Conservation (phyloP, 2,797 vertebrate species). For the Distichodus sexfasciatus region DNA sequence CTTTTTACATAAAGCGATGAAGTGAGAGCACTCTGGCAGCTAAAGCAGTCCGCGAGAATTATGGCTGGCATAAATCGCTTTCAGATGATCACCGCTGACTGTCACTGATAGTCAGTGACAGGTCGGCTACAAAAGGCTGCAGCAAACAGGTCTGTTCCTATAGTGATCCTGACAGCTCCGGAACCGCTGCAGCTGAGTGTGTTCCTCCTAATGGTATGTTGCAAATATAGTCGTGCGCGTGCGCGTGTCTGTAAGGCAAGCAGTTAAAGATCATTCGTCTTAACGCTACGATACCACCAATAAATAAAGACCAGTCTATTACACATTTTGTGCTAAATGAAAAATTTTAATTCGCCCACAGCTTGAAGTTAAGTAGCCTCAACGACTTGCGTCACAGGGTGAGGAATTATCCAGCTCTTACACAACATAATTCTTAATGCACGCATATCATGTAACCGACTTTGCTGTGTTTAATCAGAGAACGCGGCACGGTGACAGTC, state of each 20-base stretch:
- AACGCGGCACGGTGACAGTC: neutral
- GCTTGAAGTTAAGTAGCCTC: too few species aligned
- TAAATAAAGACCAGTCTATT: too few species aligned
- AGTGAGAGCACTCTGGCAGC: too few species aligned
- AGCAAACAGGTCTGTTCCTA: slow-evolving; percentile 17
- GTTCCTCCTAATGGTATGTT: neutral
- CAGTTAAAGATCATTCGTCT: too few species aligned
- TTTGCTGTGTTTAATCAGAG: neutral
- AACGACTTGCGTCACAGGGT: too few species aligned
- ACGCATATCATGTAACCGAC: neutral
- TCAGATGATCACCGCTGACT: neutral
- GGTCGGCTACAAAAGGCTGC: neutral
- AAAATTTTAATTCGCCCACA: too few species aligned
- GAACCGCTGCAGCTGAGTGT: neutral
- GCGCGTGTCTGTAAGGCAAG: too few species aligned
- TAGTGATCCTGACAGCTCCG: neutral
- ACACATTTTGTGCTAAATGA: too few species aligned
- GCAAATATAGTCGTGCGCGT: too few species aligned
- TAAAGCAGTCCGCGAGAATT: too few species aligned
- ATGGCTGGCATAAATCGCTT: neutral
- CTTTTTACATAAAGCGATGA: too few species aligned
- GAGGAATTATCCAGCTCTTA: neutral
- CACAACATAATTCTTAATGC: neutral
- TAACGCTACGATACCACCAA: too few species aligned
- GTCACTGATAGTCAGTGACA: neutral